phyloP scores from a whole-genome alignment of 2,113 vertebrate species.

The Grammomys dolichurus region DNA sequence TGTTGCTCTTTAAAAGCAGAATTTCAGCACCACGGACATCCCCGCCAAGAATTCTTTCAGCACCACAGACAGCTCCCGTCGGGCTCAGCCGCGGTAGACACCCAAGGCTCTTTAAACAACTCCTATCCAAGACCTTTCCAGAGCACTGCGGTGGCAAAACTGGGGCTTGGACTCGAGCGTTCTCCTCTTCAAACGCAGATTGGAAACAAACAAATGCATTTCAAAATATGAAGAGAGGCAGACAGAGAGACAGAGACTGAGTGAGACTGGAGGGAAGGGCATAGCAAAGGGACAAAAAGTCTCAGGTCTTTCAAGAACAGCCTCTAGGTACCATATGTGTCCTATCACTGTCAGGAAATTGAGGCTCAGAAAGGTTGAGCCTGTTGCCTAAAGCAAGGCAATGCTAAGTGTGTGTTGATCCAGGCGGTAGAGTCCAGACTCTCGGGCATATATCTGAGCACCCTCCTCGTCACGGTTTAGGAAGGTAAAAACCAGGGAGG shows the following conservation, averaged over 20 bases:
- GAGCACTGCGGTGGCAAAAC: background rate
- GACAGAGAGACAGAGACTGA: background rate
- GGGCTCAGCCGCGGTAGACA: background rate
- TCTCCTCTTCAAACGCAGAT: constrained; percentile 7
- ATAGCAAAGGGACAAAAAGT: background rate
- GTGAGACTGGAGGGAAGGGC: background rate
- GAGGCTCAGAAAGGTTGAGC: background rate
- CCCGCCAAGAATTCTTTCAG: background rate
- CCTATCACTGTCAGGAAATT: background rate
- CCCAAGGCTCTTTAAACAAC: background rate
- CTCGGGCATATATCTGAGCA: background rate
- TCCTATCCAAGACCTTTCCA: background rate
- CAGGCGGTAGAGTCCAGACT: background rate
- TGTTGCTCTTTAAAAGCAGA: background rate
- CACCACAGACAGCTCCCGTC: background rate
- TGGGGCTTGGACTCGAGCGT: background rate
- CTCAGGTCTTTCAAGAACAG: constrained; percentile 49
- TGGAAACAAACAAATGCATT: background rate
- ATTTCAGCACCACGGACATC: background rate
- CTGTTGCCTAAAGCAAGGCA: background rate
- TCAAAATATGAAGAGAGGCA: background rate
- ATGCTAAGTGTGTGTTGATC: background rate
- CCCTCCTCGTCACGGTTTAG: background rate
- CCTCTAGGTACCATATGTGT: background rate
- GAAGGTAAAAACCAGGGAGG: constrained; percentile 33